Evolutionary conservation across 1,140 invertebrate genomes (phyloP).

Genomic region (Nomia melanderi): DNA sequence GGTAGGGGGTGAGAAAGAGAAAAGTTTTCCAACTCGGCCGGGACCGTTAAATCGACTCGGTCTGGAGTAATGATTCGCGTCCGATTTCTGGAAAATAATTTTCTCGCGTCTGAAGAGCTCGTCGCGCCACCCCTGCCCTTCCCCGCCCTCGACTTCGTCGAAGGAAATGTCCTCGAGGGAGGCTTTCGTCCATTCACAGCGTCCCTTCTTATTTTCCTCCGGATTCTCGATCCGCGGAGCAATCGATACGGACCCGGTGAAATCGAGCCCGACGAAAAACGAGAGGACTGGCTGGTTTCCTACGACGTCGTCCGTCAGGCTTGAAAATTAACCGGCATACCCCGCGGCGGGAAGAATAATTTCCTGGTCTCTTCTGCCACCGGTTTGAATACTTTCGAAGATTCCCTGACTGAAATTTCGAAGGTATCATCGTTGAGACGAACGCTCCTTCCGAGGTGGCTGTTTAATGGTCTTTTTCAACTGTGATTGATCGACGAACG

Average conservation of each 20-base stretch:
- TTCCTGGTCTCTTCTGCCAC: neutral
- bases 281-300: neutral
- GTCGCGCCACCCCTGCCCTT: neutral
- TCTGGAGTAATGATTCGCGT: constrained; percentile 26
- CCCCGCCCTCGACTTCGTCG: neutral
- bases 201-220: neutral
- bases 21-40: constrained; percentile 15
- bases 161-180: neutral
- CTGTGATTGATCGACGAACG: no score
- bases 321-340: neutral
- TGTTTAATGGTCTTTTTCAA: no score
- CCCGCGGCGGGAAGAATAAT: neutral
- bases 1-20: neutral
- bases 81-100: constrained; percentile 39
- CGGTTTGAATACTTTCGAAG: neutral
- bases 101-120: constrained; percentile 34
- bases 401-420: neutral
- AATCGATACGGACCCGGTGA: constrained; percentile 4
- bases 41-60: neutral
- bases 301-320: neutral
- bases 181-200: neutral
- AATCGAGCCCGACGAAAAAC: neutral
- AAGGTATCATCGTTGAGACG: no score
- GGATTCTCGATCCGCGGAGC: neutral
- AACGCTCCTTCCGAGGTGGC: no score